Evolutionary conservation across 2,888 invertebrate genomes (phyloP), one percentile per base, ranked within the genome.

Genomic region (Leistus spinibarbis): DNA sequence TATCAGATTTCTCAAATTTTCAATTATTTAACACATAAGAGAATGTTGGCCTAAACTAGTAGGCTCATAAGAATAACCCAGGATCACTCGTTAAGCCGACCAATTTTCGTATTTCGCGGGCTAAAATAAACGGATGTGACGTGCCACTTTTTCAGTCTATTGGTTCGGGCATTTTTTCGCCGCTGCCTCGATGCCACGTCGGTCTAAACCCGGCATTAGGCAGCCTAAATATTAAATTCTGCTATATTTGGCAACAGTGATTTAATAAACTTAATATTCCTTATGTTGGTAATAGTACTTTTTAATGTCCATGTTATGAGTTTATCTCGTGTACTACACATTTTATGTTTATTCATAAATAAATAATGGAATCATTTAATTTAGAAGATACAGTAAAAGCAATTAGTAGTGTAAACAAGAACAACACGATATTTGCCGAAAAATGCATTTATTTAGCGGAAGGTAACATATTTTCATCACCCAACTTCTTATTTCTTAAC

Each of bases 381-480:
- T 24, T 68, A 63, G 17, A 54, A 27, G 62, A 53, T 23, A 69
- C 68, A 60, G 54, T 77, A 19, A 76, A 78, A 53, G 69, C 77
- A 65, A 76, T 79, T 62, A 24, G 69, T 24, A 68, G 64, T 65
- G 53, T 79, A 76, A 69, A 56, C 24, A 77, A 71, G 75, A 60
- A 78, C 13, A 77, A 77, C 24, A 9, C 23, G 19, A 68, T 76
- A 62, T 77, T 79, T 69, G n/a, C 56, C 7, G 74, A 76, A 76
- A 75, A 78, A 76, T 79, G 79, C 67, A 24, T 57, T 20, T 68
- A 76, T 64, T 66, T 79, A 77, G 64, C 78, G 16, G 19, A 77
- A 54, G 77, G 79, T 79, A 76, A 54, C 54, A 40, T 24, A 7
- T 77, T 67, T 66, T 3, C 19, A 69, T 27, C 22, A 5, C 13